Evolutionary conservation across 2,888 invertebrate species (phyloP), one percentile per base, ranked within the genome.

Genomic region (Mythimna vitellina): DNA sequence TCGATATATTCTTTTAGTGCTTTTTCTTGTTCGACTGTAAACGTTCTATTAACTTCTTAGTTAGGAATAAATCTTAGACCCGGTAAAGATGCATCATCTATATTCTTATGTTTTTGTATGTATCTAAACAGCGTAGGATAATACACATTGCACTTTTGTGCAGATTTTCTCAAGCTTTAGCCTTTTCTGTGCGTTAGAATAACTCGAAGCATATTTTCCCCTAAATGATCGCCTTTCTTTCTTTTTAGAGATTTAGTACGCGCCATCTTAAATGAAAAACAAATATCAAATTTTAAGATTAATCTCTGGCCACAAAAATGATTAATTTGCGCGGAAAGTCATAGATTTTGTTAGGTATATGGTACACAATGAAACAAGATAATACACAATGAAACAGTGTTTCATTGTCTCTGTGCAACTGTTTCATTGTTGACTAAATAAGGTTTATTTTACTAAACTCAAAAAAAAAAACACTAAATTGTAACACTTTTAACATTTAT

Each of bases 1-100:
- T 53, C 22, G 14, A 63, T n/a, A n/a, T n/a, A n/a, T n/a, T n/a
- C n/a, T n/a, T n/a, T n/a, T n/a, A n/a, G 32, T 51, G 8, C 17
- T 61, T 17, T 22, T 61, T 61, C 46, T 61, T 61, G 58, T 61
- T 46, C 61, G 29, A 61, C 42, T 61, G 46, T 46, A 61, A 61
- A 61, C 10, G 61, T 61, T 29, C 20, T 46, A 61, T 46, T 61
- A 61, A 42, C 60, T 61, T 61, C 60, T 17, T 61, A 61, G 25
- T 61, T 61, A 3, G 25, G 42, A 61, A 42, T 61, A 61, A 61
- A 22, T 53, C 22, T 53, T 53, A 10, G 53, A 8, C 53, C 53
- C 22, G 53, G 53, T 53, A 53, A 53, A 53, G 22, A 22, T 53
- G 53, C 22, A 53, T 53, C 22, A 22, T 53, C n/a, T 7, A 51